phyloP scores from a whole-genome alignment of 2,113 vertebrate genomes.

The Nothocercus nigrocapillus region DNA sequence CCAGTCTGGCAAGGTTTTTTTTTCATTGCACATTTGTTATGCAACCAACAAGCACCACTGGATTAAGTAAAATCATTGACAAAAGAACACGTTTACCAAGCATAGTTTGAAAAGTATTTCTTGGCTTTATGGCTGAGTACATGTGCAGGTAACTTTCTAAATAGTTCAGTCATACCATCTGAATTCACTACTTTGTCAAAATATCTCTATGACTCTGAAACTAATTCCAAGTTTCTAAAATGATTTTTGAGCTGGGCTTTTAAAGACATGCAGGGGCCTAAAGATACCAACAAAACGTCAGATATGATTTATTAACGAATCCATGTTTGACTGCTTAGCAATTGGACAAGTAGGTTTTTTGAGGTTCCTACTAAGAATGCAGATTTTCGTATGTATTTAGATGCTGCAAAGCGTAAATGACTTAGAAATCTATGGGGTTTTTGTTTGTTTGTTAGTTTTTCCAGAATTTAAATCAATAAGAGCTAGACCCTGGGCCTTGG shows the following conservation, averaged over 20 bases:
- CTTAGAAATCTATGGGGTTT: neutral
- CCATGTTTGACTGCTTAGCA: neutral
- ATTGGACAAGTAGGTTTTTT: neutral
- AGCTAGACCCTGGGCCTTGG: rapidly evolving
- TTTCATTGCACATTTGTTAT: neutral
- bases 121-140: neutral
- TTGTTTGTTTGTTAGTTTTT: neutral
- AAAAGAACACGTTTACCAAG: neutral
- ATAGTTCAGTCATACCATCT: neutral
- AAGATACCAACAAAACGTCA: neutral
- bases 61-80: neutral
- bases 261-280: neutral
- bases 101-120: neutral
- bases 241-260: neutral
- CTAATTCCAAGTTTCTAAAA: neutral
- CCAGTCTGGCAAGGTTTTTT: neutral
- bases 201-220: neutral
- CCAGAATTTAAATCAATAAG: neutral
- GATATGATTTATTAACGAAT: neutral
- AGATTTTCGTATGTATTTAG: neutral
- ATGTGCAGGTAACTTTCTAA: neutral
- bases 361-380: neutral
- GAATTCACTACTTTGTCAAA: neutral
- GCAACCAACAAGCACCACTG: rapidly evolving
- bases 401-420: neutral